Conservation (phyloP, 2,888 invertebrate genomes). For the Stenolophus ochropezus region DNA sequence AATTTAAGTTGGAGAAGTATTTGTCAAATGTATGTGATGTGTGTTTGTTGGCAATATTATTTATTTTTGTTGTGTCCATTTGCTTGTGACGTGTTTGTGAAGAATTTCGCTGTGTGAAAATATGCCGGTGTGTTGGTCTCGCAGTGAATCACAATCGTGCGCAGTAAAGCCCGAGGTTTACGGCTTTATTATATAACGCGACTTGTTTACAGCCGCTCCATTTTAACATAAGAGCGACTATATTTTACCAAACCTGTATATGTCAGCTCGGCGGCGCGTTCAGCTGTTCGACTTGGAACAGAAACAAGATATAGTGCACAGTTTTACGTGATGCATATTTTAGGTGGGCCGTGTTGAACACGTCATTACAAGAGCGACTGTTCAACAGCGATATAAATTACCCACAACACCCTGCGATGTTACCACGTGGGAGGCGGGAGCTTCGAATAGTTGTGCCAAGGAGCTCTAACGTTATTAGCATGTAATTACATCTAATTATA, state of each 20-base stretch:
- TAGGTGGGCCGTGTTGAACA: constrained; percentile 59
- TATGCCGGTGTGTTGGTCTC: constrained; percentile 21
- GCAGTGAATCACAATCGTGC: constrained; percentile 45
- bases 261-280: constrained; percentile 43
- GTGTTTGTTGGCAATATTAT: neutral
- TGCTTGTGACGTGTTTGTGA: constrained; percentile 25
- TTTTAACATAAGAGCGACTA: constrained; percentile 54
- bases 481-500: constrained; percentile 19
- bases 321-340: constrained; percentile 59
- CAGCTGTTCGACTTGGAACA: constrained; percentile 54
- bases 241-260: constrained; percentile 56
- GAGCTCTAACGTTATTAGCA: neutral
- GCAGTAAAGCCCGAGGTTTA: constrained; percentile 46
- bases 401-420: constrained; percentile 19
- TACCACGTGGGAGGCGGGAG: constrained; percentile 29
- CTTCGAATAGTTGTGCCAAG: constrained; percentile 5
- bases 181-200: constrained; percentile 56
- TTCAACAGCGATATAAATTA: constrained; percentile 60
- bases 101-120: constrained; percentile 49
- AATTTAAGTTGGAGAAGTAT: too few species aligned
- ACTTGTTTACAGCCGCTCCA: constrained; percentile 54
- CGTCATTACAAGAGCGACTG: constrained; percentile 58
- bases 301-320: constrained; percentile 56
- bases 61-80: neutral
- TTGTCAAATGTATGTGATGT: neutral